Evolutionary conservation across 2,113 vertebrate species (phyloP).

Genomic region (Fregetta grallaria): DNA sequence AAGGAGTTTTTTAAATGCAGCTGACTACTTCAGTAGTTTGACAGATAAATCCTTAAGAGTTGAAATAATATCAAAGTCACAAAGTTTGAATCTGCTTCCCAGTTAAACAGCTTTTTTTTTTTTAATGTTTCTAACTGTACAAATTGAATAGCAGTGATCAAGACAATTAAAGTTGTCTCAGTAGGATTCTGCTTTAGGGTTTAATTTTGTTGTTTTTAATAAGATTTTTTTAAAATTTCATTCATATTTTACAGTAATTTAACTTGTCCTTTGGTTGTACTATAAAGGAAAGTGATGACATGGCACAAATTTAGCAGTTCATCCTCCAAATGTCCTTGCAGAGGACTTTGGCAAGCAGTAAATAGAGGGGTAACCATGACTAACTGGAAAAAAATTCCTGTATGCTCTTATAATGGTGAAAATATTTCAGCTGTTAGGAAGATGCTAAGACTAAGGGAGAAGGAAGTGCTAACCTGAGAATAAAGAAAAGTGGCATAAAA

Average conservation of each 20-base stretch:
- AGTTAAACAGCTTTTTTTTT: neutral
- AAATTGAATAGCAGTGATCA: neutral
- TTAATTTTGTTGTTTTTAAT: neutral
- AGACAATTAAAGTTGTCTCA: neutral
- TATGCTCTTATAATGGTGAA: neutral
- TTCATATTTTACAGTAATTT: neutral
- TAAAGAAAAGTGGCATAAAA: neutral
- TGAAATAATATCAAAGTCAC: neutral
- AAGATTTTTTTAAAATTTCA: neutral
- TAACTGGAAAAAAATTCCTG: neutral
- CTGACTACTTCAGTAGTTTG: neutral
- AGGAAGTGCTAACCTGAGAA: neutral
- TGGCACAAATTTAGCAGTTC: neutral
- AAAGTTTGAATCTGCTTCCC: neutral
- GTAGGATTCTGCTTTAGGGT: neutral
- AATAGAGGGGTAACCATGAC: neutral
- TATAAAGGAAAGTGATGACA: neutral
- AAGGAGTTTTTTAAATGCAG: neutral
- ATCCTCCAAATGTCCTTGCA: neutral
- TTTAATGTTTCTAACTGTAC: neutral
- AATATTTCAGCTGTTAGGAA: neutral
- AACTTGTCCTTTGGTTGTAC: neutral
- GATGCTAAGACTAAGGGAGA: neutral
- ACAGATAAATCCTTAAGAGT: neutral
- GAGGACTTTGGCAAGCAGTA: neutral